Evolutionary conservation across 2,888 invertebrate species (phyloP).

Genomic region (Nephrotoma flavescens): DNA sequence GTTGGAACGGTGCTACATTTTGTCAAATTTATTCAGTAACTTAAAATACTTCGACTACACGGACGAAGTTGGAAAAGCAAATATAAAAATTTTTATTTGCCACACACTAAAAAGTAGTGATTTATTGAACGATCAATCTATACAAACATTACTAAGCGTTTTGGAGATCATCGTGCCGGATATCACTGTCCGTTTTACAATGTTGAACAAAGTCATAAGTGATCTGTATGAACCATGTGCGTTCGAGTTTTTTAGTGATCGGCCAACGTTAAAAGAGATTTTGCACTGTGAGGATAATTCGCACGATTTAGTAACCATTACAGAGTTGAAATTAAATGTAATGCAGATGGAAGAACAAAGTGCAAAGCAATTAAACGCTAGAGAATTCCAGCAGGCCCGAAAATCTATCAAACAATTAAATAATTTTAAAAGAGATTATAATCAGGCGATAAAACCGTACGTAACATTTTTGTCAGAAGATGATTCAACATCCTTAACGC

Average conservation of each 20-base stretch:
- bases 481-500: conserved; percentile 14
- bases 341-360: conserved; percentile 42
- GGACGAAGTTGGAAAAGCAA: conserved; percentile 44
- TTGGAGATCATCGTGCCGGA: conserved; percentile 32
- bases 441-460: conserved; percentile 21
- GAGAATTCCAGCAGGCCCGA: conserved; percentile 43
- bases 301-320: conserved; percentile 33
- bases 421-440: conserved; percentile 23
- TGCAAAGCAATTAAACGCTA: conserved; percentile 36
- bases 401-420: conserved; percentile 36
- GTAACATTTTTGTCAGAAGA: conserved; percentile 16
- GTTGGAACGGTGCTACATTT: conserved; percentile 32
- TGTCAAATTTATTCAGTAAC: conserved; percentile 41
- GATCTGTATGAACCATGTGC: conserved; percentile 41
- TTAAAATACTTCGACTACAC: conserved; percentile 43
- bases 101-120: conserved; percentile 37
- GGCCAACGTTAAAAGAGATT: conserved; percentile 28
- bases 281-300: conserved; percentile 35
- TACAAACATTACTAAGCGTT: conserved; percentile 30
- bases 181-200: conserved; percentile 31
- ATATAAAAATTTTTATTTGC: conserved; percentile 37
- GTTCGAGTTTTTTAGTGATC: conserved; percentile 27
- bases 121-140: conserved; percentile 24
- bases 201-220: conserved; percentile 42
- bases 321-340: conserved; percentile 40